phyloP scores from a whole-genome alignment of 2,888 invertebrate genomes.

The Lathronympha strigana region DNA sequence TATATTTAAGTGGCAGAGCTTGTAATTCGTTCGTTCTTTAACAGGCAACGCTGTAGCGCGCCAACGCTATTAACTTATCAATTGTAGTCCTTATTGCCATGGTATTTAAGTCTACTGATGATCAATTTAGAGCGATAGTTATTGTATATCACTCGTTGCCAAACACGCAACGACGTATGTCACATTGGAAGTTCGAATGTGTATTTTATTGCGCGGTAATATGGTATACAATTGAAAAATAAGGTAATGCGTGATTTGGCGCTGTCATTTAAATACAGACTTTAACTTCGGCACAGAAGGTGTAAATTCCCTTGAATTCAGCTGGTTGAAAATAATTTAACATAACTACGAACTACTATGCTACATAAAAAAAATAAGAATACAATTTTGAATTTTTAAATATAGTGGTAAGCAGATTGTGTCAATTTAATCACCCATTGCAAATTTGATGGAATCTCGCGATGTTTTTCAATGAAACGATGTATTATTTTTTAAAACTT shows the following conservation, averaged over 20 bases:
- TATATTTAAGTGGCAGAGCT: background rate
- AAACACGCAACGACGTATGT: background rate
- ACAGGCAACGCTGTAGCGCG: too few relatives aligned
- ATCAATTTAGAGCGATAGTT: too few relatives aligned
- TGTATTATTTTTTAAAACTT: conserved; percentile 59
- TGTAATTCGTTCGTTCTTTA: too few relatives aligned
- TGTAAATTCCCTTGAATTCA: background rate
- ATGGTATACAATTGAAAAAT: background rate
- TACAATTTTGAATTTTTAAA: conserved; percentile 3
- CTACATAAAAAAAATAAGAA: conserved; percentile 35
- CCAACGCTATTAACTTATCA: too few relatives aligned
- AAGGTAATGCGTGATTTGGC: background rate
- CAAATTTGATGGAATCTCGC: conserved; percentile 50
- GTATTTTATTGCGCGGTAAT: background rate
- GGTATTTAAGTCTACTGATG: too few relatives aligned
- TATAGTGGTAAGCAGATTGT: conserved; percentile 69
- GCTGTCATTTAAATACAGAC: background rate
- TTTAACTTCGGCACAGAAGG: background rate
- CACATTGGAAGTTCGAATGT: background rate
- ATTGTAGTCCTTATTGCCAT: too few relatives aligned
- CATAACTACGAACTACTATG: conserved; percentile 20
- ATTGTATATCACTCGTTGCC: too few relatives aligned
- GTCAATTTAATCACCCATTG: conserved; percentile 75
- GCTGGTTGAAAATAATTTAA: background rate
- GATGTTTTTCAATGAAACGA: conserved; percentile 66